Evolutionary conservation across 2,888 invertebrate species (phyloP).

Genomic region (Malthinus seriepunctatus): DNA sequence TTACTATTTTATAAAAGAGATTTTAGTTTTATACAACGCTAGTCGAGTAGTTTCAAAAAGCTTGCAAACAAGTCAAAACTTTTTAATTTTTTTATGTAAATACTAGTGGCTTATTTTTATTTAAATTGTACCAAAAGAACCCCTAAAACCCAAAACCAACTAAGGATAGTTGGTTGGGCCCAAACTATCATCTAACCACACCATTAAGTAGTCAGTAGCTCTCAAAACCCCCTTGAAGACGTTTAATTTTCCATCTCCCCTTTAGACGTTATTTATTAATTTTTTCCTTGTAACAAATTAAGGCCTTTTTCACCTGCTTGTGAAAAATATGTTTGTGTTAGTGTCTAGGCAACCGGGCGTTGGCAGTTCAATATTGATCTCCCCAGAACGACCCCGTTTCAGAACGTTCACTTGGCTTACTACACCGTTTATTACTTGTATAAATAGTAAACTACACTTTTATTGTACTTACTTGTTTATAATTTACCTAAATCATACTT

Average conservation of each 20-base stretch:
- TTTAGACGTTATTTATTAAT: too few species aligned
- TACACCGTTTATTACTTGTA: slow-evolving; percentile 30
- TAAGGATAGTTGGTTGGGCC: too few species aligned
- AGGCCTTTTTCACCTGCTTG: not conserved
- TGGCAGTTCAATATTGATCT: slow-evolving; percentile 32
- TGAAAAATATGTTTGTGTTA: slow-evolving; percentile 28
- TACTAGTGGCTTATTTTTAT: too few species aligned
- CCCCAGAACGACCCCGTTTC: slow-evolving; percentile 30
- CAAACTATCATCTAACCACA: too few species aligned
- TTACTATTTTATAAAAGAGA: slow-evolving; percentile 3
- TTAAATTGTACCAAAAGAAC: too few species aligned
- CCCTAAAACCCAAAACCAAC: too few species aligned
- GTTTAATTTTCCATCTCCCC: too few species aligned
- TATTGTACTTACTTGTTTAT: slow-evolving; percentile 7
- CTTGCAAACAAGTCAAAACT: not conserved
- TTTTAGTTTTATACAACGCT: too few species aligned
- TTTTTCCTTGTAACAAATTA: not conserved
- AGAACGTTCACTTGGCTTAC: slow-evolving; percentile 32
- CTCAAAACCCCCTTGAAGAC: too few species aligned
- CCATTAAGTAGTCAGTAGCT: too few species aligned
- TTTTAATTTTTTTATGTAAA: not conserved
- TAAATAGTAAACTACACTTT: slow-evolving; percentile 22
- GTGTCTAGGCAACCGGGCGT: slow-evolving; percentile 32
- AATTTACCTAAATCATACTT: slow-evolving; percentile 10
- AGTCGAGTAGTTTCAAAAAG: not conserved